phyloP scores from a whole-genome alignment of 2,113 vertebrate species.

The Podarcis cretensis region DNA sequence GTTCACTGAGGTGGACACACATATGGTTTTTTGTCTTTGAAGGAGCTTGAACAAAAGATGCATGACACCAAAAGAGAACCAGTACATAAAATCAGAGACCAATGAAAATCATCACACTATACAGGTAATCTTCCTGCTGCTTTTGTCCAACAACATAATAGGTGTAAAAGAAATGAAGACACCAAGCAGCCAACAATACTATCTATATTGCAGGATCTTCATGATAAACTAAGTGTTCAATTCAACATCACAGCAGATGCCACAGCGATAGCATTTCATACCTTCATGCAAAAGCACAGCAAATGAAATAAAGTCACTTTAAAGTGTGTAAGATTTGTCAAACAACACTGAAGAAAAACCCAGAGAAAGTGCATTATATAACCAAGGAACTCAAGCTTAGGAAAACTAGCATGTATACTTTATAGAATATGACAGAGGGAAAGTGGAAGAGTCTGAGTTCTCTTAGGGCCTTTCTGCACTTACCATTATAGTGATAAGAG shows the following conservation, averaged over 20 bases:
- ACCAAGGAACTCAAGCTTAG: background rate
- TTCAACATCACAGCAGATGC: background rate
- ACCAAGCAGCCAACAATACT: rapidly evolving
- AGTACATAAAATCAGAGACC: background rate
- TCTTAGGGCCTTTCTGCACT: background rate
- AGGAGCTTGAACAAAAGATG: background rate
- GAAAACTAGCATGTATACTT: background rate
- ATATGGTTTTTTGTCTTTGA: background rate
- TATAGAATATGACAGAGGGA: background rate
- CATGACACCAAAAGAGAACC: background rate
- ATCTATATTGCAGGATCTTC: rapidly evolving
- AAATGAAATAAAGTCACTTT: rapidly evolving
- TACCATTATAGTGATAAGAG: too few species aligned
- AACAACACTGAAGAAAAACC: background rate
- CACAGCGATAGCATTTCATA: background rate
- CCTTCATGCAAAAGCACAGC: slow-evolving; percentile 53
- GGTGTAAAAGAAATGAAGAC: background rate
- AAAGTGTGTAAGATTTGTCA: background rate
- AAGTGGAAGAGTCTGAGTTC: background rate
- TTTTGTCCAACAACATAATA: background rate
- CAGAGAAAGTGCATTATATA: background rate
- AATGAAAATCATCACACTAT: slow-evolving; percentile 25
- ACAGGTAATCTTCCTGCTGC: background rate
- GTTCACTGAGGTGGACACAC: background rate
- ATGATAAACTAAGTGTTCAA: rapidly evolving